Conservation (phyloP, 2,113 vertebrate genomes). For the Strigops habroptila region DNA sequence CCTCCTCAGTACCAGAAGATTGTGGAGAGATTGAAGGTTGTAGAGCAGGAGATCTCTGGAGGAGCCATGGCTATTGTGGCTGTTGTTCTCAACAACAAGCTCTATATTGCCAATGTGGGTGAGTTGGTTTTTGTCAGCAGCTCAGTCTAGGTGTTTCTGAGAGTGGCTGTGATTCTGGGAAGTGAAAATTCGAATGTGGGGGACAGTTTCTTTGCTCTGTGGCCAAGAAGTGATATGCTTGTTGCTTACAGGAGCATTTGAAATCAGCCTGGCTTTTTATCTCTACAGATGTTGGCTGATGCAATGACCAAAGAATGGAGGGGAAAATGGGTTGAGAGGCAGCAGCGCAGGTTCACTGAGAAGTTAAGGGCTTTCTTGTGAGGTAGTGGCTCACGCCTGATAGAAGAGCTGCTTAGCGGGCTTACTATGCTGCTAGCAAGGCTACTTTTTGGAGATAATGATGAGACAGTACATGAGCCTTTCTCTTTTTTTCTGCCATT, state of each 20-base stretch:
- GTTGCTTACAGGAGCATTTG: not conserved
- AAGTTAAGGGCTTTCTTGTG: not conserved
- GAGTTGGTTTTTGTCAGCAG: conserved; percentile 41
- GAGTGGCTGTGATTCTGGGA: not conserved
- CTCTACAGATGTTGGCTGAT: not conserved
- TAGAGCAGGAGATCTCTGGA: conserved; percentile 93
- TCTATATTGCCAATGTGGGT: conserved; percentile 96
- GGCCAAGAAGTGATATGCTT: not conserved
- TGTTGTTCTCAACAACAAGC: conserved; percentile 90
- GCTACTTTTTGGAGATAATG: not conserved
- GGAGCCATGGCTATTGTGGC: conserved; percentile 93
- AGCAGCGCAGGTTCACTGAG: not conserved
- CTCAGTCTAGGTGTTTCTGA: not conserved
- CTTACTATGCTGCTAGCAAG: not conserved
- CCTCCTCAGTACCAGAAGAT: conserved; percentile 90
- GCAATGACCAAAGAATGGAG: not conserved
- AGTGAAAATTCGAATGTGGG: not conserved
- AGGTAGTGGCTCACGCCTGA: not conserved
- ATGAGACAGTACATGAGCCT: not conserved
- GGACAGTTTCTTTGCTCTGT: not conserved
- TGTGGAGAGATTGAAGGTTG: conserved; percentile 83
- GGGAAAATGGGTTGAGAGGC: not conserved
- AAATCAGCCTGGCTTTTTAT: not conserved
- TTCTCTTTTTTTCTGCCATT: conserved; percentile 32
- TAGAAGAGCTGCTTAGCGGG: not conserved